These are phyloP conservation scores for Serranochromis macrocephalus DNA, from an alignment of 2,113 vertebrate genomes.

Conservation along the genomic window DNA sequence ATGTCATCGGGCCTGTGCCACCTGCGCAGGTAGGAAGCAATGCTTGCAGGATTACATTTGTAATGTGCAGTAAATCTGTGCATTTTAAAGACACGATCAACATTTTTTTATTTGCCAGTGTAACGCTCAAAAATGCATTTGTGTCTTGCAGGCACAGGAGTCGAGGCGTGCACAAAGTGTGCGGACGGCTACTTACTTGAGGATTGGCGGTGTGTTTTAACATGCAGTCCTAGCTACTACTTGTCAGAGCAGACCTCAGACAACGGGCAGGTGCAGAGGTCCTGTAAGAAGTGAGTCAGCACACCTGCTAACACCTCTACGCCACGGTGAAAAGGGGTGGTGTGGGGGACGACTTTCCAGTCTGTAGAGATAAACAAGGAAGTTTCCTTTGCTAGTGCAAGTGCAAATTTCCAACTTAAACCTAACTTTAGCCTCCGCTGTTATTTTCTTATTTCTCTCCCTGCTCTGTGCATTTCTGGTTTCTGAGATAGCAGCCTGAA, in stretches of 20 bases:
- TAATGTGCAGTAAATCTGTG: background rate
- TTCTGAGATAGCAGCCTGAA: background rate
- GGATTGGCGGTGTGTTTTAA: conserved; percentile 86
- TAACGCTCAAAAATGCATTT: background rate
- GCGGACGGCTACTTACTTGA: conserved; percentile 85
- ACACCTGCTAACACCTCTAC: background rate
- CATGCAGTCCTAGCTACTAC: conserved; percentile 83
- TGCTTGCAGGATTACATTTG: background rate
- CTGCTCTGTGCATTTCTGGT: background rate
- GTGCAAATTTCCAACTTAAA: background rate
- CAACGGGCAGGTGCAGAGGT: conserved; percentile 74
- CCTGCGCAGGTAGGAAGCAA: conserved; percentile 81
- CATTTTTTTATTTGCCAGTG: background rate
- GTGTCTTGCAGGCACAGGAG: conserved; percentile 77
- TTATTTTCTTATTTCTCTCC: background rate
- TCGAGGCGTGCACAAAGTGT: conserved; percentile 88
- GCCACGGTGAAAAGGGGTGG: background rate
- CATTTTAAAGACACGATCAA: background rate
- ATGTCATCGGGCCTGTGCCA: conserved; percentile 87
- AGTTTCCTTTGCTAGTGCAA: background rate
- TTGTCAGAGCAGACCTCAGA: conserved; percentile 78
- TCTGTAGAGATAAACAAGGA: background rate
- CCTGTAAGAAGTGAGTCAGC: conserved; percentile 85
- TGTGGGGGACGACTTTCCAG: background rate
- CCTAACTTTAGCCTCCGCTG: background rate